Conservation (phyloP, 2,797 vertebrate species). For the Channa striata region DNA sequence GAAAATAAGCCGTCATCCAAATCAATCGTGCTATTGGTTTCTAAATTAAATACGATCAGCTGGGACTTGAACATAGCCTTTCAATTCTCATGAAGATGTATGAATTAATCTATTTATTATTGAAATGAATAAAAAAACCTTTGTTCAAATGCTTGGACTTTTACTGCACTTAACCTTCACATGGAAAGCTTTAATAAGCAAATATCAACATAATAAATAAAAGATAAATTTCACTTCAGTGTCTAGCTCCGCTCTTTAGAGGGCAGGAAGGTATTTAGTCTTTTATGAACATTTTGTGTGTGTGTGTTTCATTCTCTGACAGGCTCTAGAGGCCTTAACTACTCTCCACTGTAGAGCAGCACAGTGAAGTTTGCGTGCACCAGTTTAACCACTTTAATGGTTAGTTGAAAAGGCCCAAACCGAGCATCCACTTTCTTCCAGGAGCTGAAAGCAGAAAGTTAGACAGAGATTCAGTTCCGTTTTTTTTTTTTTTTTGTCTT, state of each 20-base stretch:
- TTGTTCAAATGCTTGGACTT: background rate
- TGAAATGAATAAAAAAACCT: background rate
- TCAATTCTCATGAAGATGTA: background rate
- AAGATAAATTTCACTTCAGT: background rate
- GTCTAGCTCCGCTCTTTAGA: slow-evolving; percentile 2
- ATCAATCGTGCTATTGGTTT: background rate
- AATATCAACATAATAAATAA: slow-evolving; percentile 7
- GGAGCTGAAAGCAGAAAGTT: slow-evolving; percentile 38
- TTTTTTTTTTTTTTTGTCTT: slow-evolving; percentile 41
- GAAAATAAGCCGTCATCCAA: background rate
- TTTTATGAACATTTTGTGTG: slow-evolving; percentile 10
- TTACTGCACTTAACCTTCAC: slow-evolving; percentile 8
- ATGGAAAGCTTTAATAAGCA: background rate
- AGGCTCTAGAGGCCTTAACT: slow-evolving; percentile 17
- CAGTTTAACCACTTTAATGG: slow-evolving; percentile 43
- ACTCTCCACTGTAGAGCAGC: background rate
- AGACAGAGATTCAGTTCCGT: slow-evolving; percentile 18
- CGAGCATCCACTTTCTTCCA: slow-evolving; percentile 11
- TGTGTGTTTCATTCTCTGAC: slow-evolving; percentile 11
- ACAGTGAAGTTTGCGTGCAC: slow-evolving; percentile 21
- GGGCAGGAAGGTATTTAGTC: background rate
- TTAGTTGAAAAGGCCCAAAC: slow-evolving; percentile 14
- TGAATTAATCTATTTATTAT: background rate
- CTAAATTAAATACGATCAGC: background rate
- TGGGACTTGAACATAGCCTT: background rate